Base-by-base conservation (phyloP, 2,797 vertebrate genomes). In the Coregonus suidteri region DNA sequence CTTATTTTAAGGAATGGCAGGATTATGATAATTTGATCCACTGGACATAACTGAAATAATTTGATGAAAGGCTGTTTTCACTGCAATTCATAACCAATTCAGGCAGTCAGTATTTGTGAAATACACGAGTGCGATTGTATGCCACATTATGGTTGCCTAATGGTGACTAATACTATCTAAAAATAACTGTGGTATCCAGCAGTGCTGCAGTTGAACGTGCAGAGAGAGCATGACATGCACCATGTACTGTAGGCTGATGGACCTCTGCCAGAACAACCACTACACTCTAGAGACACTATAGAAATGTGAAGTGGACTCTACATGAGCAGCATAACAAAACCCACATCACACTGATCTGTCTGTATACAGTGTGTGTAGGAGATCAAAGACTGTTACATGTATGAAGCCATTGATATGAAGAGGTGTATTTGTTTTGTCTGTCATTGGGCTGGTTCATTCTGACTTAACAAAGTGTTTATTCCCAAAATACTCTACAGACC, bases 191-290 rank as follows among this genome's bases (percentile, higher is more conserved):
- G 73, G 75, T 77, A 54, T 75, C 79, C 34, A 85, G 59, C 11
- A 68, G 66, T 68, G 75, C 81, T 78, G 73, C 67, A 76, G 85
- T 75, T 76, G 83, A 84, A 81, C 9, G 66, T 69, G 51, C 14
- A 16, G 75, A 64, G 56, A 20, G 88, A 88, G 82, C 84, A 86
- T 81, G 81, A 82, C 73, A 81, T 70, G 47, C 75, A 82, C 75
- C 79, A 85, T 78, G 84, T 74, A 90, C 85, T 88, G 85, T 89
- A 84, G 85, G 86, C 80, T 85, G 84, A 15, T 88, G 86, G 89
- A 86, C 16, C 18, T 79, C 78, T 86, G 88, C 88, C 90, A 91
- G 73, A 73, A 77, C 80, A 85, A 83, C 83, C 89, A 88, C 83
- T 25, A 80, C 20, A 62, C 59, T 62, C 56, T 25, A 85, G 89